Conservation (phyloP, 2,888 invertebrate species). For the Linnaemya vulpina region DNA sequence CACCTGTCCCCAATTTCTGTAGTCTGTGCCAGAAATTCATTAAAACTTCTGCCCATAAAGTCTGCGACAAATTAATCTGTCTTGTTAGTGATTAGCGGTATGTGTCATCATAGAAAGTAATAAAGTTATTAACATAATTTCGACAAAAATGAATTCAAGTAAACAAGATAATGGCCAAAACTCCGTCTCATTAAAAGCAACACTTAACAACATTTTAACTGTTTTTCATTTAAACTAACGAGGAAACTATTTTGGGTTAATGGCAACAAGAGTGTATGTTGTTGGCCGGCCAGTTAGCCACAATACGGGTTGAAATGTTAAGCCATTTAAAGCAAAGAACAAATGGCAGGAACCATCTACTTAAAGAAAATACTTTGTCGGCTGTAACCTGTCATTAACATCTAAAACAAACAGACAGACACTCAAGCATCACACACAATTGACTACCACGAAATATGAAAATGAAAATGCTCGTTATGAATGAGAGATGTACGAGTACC, state of each 20-base stretch:
- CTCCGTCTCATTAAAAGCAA: constrained; percentile 30
- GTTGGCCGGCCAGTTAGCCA: background rate
- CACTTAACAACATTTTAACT: constrained; percentile 35
- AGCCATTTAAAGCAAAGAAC: constrained; percentile 13
- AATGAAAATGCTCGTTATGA: constrained; percentile 6
- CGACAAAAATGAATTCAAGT: constrained; percentile 21
- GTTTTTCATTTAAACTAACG: constrained; percentile 1
- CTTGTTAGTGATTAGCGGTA: constrained; percentile 29
- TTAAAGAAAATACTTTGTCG: constrained; percentile 14
- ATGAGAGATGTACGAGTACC: constrained; percentile 14
- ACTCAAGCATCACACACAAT: constrained; percentile 60
- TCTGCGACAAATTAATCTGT: background rate
- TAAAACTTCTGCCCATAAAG: background rate
- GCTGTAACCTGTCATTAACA: constrained; percentile 58
- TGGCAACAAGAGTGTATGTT: background rate
- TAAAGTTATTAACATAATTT: constrained; percentile 33
- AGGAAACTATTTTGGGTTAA: constrained; percentile 28
- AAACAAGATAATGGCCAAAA: constrained; percentile 5
- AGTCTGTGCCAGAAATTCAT: no score
- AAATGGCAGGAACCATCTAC: constrained; percentile 33
- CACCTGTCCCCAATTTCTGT: no score
- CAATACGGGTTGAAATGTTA: constrained; percentile 10
- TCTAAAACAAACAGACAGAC: constrained; percentile 48
- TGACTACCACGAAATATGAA: constrained; percentile 42
- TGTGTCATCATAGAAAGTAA: background rate